Conservation (phyloP, 2,113 vertebrate genomes). For the Archilochus colubris region DNA sequence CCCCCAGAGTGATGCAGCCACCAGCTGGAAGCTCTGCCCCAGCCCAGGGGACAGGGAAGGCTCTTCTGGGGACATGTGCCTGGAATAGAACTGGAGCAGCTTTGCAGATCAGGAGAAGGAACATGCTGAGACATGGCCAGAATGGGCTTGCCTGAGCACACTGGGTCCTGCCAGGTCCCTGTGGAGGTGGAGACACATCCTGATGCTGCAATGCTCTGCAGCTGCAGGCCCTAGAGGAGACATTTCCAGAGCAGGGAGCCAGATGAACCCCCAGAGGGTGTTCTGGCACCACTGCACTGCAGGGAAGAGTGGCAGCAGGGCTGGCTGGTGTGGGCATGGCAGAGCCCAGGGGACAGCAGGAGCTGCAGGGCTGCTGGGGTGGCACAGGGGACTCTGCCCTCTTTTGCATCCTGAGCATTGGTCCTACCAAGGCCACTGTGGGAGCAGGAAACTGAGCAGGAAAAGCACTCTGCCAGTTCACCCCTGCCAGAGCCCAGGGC, state of each 20-base stretch:
- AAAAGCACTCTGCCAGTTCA: background rate
- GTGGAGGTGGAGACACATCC: accelerated
- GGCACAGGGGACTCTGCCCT: background rate
- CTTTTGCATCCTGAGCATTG: background rate
- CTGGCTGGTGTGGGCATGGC: background rate
- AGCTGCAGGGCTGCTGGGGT: background rate
- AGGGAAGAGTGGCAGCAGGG: background rate
- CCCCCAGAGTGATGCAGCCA: accelerated
- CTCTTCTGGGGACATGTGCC: background rate
- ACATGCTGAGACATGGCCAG: accelerated
- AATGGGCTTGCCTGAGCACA: background rate
- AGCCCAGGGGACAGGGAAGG: background rate
- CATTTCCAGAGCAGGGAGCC: background rate
- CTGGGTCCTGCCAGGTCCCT: background rate
- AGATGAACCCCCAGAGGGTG: accelerated
- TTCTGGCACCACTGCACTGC: background rate
- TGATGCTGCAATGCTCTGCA: background rate
- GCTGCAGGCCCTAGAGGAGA: background rate
- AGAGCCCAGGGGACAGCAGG: background rate
- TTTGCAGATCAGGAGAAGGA: background rate
- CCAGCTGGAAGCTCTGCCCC: accelerated
- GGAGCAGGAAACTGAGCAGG: background rate
- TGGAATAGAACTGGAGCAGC: background rate
- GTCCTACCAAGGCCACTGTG: background rate
- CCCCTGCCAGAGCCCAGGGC: background rate